Conservation (phyloP, 2,113 vertebrate species). For the Gymnobelideus leadbeateri region DNA sequence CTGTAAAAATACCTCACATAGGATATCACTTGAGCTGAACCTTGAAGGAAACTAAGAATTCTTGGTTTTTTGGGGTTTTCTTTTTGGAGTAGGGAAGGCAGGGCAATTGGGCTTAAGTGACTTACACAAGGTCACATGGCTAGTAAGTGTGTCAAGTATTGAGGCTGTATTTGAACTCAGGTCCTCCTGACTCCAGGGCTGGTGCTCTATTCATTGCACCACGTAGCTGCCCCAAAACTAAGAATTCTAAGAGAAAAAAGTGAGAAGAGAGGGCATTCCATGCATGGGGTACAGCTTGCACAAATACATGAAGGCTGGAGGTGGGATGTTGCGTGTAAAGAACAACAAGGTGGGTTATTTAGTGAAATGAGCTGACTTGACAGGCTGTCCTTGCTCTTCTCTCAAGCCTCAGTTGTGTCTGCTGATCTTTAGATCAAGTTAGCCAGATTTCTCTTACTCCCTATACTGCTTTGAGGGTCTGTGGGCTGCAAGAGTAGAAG, state of each 20-base stretch:
- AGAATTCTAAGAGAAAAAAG: neutral
- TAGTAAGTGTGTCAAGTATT: too few relatives aligned
- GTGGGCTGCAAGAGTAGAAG: neutral
- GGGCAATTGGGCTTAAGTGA: too few relatives aligned
- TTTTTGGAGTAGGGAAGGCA: too few relatives aligned
- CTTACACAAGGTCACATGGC: too few relatives aligned
- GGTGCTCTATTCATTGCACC: too few relatives aligned
- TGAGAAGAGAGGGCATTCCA: neutral
- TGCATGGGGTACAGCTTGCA: neutral
- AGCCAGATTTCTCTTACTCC: slow-evolving; percentile 12
- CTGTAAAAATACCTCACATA: neutral
- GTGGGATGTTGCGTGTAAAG: neutral
- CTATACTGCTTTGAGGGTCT: slow-evolving; percentile 17
- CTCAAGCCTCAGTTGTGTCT: neutral
- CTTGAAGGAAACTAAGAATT: neutral
- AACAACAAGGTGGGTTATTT: neutral
- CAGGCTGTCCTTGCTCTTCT: slow-evolving; percentile 15
- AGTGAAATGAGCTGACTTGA: neutral
- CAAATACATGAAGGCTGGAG: neutral
- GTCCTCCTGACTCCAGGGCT: too few relatives aligned
- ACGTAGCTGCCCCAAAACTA: too few relatives aligned
- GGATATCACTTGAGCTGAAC: neutral
- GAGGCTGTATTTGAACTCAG: too few relatives aligned
- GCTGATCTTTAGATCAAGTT: slow-evolving; percentile 40
- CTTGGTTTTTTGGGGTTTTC: too few relatives aligned